Evolutionary conservation across 2,797 vertebrate genomes (phyloP), one percentile per base, ranked within the genome.

Genomic region (Gymnodraco acuticeps): DNA sequence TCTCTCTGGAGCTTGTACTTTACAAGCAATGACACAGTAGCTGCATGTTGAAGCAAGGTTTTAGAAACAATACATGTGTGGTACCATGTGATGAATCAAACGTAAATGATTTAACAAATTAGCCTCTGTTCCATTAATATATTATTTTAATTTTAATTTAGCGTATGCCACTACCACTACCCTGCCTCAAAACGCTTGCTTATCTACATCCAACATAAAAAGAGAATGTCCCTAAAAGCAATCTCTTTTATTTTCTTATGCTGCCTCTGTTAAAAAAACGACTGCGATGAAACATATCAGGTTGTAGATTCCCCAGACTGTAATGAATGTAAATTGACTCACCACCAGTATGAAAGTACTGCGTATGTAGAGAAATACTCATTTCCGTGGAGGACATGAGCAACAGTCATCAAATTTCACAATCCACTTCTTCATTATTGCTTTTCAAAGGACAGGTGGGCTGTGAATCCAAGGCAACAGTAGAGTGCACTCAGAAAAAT

Each of bases 381-480:
- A 82, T 77, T 75, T 75, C 38, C 51, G 50, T 55, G 41, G 23
- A 53, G 43, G 45, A 75, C 70, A 77, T 64, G 66, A 67, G 53
- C 55, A 78, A 67, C 70, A 79, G 50, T 74, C 67, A 77, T 83
- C 59, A 85, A 59, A 83, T 86, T 82, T 77, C 73, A 75, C 78
- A 80, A 74, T 81, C 52, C 74, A 80, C 73, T 77, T 75, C 72
- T 72, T 84, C 71, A 80, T 85, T 79, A 80, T 70, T 81, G 78
- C 62, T 76, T 81, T 84, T 58, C 60, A 70, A 54, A 78, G 63
- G 65, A 78, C 68, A 51, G 79, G 52, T 75, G 67, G 62, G 75
- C 64, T 63, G 58, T 73, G 66, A 82, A 73, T 67, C 71, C 50
- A 64, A 71, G 46, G 59, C 42, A 43, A 52, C 42, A 43, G 52